A percentile compares a stretch with the other conserved stretches of the same genome.
Evolutionary conservation across 2,888 invertebrate species (phyloP).

Genomic region (Eristalis intricaria): DNA sequence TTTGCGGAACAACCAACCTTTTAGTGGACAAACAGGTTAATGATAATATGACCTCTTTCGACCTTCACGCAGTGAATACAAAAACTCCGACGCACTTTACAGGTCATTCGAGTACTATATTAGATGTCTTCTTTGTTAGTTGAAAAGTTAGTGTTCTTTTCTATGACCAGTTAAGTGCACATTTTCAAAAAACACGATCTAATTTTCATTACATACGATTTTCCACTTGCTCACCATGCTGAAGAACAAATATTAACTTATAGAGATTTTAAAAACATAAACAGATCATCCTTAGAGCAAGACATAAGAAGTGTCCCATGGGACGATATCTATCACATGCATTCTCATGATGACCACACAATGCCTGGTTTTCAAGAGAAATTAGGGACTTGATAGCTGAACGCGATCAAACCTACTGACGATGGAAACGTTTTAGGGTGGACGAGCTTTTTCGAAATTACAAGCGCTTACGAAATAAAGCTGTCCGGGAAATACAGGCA

Average conservation of each 20-base stretch:
- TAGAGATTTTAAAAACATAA: background rate
- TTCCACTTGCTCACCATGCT: background rate
- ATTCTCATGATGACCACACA: background rate
- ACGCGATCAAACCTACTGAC: background rate
- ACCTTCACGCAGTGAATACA: too few species aligned
- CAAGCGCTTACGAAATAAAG: background rate
- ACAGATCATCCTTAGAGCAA: too few species aligned
- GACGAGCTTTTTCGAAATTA: background rate
- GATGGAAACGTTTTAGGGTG: conserved; percentile 5
- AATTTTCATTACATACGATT: background rate
- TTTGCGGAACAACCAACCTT: conserved; percentile 6
- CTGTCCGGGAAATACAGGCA: background rate
- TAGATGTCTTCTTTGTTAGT: conserved; percentile 4
- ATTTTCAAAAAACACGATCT: background rate
- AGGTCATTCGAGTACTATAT: background rate
- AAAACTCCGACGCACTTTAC: background rate
- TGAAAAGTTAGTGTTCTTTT: background rate
- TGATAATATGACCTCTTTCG: background rate
- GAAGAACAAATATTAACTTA: background rate
- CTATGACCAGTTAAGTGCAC: conserved; percentile 11
- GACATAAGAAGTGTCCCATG: too few species aligned
- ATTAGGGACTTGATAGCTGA: too few species aligned
- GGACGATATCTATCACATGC: too few species aligned
- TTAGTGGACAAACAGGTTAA: background rate
- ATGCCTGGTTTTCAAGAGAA: background rate